Percentiles rank a stretch among this genome's conserved stretches.
Conservation (phyloP, 1,140 invertebrate species). For the Gonatopus flavifemur region DNA sequence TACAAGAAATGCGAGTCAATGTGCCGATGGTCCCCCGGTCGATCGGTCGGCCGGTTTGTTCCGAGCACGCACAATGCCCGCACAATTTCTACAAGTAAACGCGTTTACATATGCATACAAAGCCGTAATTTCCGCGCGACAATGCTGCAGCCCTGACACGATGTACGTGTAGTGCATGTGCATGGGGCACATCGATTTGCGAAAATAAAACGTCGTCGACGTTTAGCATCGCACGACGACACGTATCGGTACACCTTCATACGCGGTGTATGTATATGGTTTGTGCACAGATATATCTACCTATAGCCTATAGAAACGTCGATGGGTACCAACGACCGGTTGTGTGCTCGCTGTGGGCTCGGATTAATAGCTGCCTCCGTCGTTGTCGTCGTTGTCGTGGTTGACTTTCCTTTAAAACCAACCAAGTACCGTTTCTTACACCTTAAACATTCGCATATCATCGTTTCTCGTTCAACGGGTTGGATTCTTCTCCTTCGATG, state of each 20-base stretch:
- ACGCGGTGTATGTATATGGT: not conserved
- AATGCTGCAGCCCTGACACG: conserved; percentile 27
- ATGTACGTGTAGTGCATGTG: conserved; percentile 24
- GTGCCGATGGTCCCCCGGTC: conserved; percentile 1
- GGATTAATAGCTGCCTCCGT: conserved; percentile 33
- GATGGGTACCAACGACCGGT: conserved; percentile 17
- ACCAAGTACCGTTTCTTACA: conserved; percentile 21
- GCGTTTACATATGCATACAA: conserved; percentile 49
- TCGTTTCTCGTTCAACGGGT: conserved; percentile 21
- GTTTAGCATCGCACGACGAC: not conserved
- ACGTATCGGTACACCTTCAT: not conserved
- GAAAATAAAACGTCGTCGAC: conserved; percentile 38
- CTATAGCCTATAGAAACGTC: conserved; percentile 47
- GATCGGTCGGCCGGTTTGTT: no score
- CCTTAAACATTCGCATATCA: conserved; percentile 13
- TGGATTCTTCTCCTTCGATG: conserved; percentile 12
- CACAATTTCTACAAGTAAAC: conserved; percentile 40
- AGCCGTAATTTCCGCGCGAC: conserved; percentile 34
- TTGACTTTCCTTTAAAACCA: conserved; percentile 11
- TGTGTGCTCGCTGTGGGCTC: conserved; percentile 18
- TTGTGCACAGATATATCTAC: conserved; percentile 17
- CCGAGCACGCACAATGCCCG: conserved; percentile 36
- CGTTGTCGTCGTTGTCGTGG: no score
- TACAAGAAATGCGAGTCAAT: no score
- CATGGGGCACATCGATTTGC: conserved; percentile 34